A percentile compares a stretch with the other conserved stretches of the same genome.
These are phyloP conservation scores for Oscheius sp. DNA, from an alignment of 2,888 invertebrate genomes.

Conservation along the genomic window DNA sequence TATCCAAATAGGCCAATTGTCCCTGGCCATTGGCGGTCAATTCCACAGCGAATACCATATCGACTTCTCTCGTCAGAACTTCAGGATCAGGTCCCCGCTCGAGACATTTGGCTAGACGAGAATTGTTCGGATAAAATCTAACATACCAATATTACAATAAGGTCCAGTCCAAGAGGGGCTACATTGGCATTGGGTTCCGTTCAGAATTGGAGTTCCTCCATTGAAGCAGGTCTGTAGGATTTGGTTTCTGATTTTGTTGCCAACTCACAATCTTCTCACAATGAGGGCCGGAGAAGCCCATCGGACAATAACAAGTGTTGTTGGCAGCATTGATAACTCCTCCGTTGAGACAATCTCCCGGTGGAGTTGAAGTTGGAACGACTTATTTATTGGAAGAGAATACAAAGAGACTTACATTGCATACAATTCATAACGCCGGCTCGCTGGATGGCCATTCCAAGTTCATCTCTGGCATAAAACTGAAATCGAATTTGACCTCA, in stretches of 20 bases:
- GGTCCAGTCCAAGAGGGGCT: constrained; percentile 51
- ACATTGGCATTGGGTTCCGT: constrained; percentile 49
- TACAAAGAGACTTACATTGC: neutral
- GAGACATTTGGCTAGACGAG: constrained; percentile 17
- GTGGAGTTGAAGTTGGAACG: constrained; percentile 48
- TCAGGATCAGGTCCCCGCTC: constrained; percentile 44
- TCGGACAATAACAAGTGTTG: constrained; percentile 59
- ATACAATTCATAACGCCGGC: constrained; percentile 59
- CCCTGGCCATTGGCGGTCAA: constrained; percentile 40
- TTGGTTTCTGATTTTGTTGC: neutral
- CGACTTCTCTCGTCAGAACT: constrained; percentile 40
- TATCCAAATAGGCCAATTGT: constrained; percentile 35
- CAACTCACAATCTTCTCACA: constrained; percentile 47
- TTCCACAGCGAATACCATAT: constrained; percentile 57
- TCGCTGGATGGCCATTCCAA: constrained; percentile 52
- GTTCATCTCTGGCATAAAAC: constrained; percentile 54
- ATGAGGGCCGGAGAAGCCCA: constrained; percentile 51
- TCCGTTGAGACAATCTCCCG: constrained; percentile 58
- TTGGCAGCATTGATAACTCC: constrained; percentile 53
- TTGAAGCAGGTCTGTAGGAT: constrained; percentile 46
- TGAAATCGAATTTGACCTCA: constrained; percentile 17
- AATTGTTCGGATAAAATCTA: neutral
- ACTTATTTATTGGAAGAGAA: too few relatives aligned
- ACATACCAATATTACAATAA: constrained; percentile 45
- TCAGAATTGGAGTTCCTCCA: constrained; percentile 47